A percentile compares a stretch with the other conserved stretches of the same genome.
phyloP scores from a whole-genome alignment of 2,888 invertebrate genomes.

The Julus scanicus region DNA sequence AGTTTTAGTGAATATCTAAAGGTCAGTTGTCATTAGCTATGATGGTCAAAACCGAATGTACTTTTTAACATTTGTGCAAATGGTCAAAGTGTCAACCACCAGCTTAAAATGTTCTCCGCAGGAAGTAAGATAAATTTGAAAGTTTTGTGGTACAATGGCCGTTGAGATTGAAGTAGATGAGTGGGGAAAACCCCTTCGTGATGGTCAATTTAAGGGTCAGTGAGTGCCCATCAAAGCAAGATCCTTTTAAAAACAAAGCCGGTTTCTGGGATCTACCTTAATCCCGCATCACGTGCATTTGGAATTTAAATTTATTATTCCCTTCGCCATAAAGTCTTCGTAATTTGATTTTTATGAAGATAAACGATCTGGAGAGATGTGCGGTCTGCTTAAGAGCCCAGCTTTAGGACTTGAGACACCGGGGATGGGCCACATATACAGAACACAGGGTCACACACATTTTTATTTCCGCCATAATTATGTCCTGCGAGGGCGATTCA shows the following conservation, averaged over 20 bases:
- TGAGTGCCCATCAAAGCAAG: slow-evolving; percentile 35
- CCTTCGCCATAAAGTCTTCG: slow-evolving; percentile 20
- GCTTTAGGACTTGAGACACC: slow-evolving; percentile 4
- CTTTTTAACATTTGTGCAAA: background rate
- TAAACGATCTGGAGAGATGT: slow-evolving; percentile 15
- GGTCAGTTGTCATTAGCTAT: background rate
- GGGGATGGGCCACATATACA: background rate
- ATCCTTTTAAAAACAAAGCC: slow-evolving; percentile 39
- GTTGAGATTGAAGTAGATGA: background rate
- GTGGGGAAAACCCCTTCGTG: background rate
- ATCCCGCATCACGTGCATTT: slow-evolving; percentile 16
- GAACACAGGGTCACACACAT: slow-evolving; percentile 7
- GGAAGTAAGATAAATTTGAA: background rate
- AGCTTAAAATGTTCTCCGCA: background rate
- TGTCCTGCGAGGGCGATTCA: background rate
- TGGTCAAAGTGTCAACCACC: background rate
- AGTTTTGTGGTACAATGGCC: background rate
- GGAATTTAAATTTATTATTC: slow-evolving; percentile 42
- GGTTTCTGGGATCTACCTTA: slow-evolving; percentile 29
- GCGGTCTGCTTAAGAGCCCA: background rate
- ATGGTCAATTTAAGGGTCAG: slow-evolving; percentile 34
- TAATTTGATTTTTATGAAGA: slow-evolving; percentile 42
- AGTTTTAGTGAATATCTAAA: background rate
- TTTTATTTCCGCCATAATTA: slow-evolving; percentile 5
- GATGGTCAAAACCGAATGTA: background rate